Base-by-base conservation (phyloP, 92 coral and sea anemone species). In the Epizoanthus scotinus region DNA sequence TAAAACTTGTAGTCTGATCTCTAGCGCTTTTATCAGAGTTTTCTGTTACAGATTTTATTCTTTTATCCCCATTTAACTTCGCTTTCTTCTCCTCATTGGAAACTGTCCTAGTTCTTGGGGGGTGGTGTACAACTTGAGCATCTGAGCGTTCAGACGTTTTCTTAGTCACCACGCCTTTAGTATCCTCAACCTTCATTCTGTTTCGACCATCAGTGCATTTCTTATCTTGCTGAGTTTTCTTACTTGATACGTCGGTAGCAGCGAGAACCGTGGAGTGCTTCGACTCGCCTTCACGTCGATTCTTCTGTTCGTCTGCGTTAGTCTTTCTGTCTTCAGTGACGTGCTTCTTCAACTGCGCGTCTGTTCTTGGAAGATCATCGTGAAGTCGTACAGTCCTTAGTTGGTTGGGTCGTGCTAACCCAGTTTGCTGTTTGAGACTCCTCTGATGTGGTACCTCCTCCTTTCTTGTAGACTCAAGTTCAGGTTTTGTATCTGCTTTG, bases 91-190 rank as follows among this genome's bases (percentile, higher is more conserved):
- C 49, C 36, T 5, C 56, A 44, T 2, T 15, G 14, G 28, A 25
- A 60, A 9, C 57, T 22, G 29, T 58, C 21, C 68, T 17, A 20
- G 6, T 75, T n/a, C 7, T 58, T 15, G 56, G 20, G 5, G 34
- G 26, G 20, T 21, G 6, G 13, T 22, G 81, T 24, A 58, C 57
- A 59, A 10, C 59, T 36, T 20, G 47, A 55, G 8, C 22, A 27
- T 64, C 40, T 72, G 74, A 55, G 25, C 24, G 34, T 31, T 47
- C 47, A 70, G 44, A 38, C 5, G 13, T 31, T 66, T 80, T 54
- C 52, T 47, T 10, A 47, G 1, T 47, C 19, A 18, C 15, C n/a
- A 31, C 10, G 54, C 66, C 72, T 67, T 60, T 56, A 40, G 8
- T 56, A 26, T 42, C 25, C n/a, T n/a, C 28, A 57, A 50, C 28